phyloP scores from a whole-genome alignment of 2,888 invertebrate genomes.

The Stratiomys singularior region DNA sequence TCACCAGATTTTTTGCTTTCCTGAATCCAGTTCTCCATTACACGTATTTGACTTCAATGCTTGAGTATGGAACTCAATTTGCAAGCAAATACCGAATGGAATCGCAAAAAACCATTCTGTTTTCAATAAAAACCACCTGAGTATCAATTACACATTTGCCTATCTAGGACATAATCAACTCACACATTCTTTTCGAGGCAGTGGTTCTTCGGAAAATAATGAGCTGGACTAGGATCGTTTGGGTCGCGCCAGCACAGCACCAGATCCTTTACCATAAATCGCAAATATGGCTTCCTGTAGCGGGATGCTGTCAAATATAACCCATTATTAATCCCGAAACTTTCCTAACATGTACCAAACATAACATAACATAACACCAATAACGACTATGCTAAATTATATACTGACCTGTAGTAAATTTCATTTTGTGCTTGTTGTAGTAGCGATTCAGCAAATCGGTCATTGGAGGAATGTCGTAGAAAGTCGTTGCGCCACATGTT shows the following conservation, averaged over 20 bases:
- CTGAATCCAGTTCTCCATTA: no score
- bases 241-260: constrained; percentile 67
- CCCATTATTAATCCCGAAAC: constrained; percentile 1
- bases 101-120: neutral
- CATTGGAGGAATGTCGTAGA: constrained; percentile 36
- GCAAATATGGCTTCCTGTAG: constrained; percentile 61
- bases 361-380: constrained; percentile 4
- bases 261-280: constrained; percentile 67
- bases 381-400: neutral
- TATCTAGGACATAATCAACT: neutral
- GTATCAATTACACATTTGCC: neutral
- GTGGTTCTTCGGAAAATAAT: constrained; percentile 59
- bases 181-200: constrained; percentile 25
- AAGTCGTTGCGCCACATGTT: neutral
- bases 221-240: constrained; percentile 68
- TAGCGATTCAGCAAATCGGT: constrained; percentile 23
- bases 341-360: neutral
- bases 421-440: constrained; percentile 43
- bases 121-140: neutral
- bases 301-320: constrained; percentile 34
- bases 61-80: no score
- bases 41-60: no score
- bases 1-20: no score
- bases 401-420: constrained; percentile 41
- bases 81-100: neutral